These are phyloP conservation scores for Drosophila rufa DNA, from an alignment of 1,140 invertebrate species.

Conservation along the genomic window DNA sequence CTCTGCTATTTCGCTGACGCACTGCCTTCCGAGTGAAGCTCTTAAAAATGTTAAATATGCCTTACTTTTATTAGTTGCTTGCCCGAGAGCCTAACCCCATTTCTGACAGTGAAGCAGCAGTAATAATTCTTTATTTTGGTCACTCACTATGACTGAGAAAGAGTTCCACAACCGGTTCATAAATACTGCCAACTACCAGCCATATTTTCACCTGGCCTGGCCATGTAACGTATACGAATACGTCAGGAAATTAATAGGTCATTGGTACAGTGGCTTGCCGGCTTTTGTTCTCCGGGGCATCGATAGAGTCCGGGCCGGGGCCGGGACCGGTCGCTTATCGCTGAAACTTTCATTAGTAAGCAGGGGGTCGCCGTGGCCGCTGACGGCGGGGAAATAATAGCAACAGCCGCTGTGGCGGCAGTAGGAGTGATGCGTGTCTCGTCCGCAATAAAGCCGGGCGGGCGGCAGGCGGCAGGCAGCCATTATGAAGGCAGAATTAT, in stretches of 20 bases:
- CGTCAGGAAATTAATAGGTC: constrained; percentile 74
- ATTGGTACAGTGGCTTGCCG: constrained; percentile 41
- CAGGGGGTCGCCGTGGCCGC: constrained; percentile 3
- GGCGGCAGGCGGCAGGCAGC: constrained; percentile 37
- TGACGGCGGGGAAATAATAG: constrained; percentile 28
- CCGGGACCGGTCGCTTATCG: constrained; percentile 31
- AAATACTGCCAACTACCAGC: not conserved
- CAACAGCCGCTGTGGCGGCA: constrained; percentile 5
- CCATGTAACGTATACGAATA: constrained; percentile 34
- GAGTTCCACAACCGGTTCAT: not conserved
- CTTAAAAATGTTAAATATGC: constrained; percentile 8
- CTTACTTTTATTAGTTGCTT: not conserved
- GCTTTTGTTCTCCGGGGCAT: constrained; percentile 44
- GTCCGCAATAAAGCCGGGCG: constrained; percentile 58
- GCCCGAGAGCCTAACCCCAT: constrained; percentile 4
- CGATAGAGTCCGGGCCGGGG: constrained; percentile 14
- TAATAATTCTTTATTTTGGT: constrained; percentile 14
- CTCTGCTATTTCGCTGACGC: constrained; percentile 24
- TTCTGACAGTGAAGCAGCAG: constrained; percentile 9
- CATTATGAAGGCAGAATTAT: constrained; percentile 74
- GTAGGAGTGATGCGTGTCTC: constrained; percentile 66
- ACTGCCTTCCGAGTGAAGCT: constrained; percentile 1
- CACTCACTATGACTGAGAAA: not conserved
- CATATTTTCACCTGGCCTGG: not conserved
- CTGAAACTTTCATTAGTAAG: constrained; percentile 63